These are phyloP conservation scores for Phalacrocorax pelagicus DNA, from an alignment of 2,113 vertebrate species.

Conservation along the genomic window DNA sequence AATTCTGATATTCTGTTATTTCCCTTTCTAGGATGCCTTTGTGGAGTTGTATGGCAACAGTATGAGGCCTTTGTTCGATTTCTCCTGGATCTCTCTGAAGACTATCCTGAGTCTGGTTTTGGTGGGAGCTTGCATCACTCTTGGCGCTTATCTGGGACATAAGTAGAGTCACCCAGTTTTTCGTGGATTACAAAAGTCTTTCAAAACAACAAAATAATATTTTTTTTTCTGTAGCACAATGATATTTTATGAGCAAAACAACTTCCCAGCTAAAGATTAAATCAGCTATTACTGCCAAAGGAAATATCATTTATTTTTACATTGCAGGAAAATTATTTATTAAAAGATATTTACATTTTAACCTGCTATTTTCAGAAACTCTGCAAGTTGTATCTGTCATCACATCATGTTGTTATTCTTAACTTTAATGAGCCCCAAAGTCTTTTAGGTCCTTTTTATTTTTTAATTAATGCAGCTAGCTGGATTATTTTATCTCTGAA, in stretches of 20 bases:
- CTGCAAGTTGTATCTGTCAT: conserved; percentile 33
- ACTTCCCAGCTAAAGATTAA: conserved; percentile 74
- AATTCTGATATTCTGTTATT: conserved; percentile 17
- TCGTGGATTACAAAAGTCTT: conserved; percentile 68
- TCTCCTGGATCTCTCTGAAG: conserved; percentile 95
- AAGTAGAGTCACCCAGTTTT: conserved; percentile 81
- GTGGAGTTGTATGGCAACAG: conserved; percentile 92
- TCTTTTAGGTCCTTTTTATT: not conserved
- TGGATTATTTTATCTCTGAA: conserved; percentile 42
- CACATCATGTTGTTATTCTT: conserved; percentile 12
- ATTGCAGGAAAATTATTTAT: conserved; percentile 82
- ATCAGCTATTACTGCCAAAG: conserved; percentile 88
- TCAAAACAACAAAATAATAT: conserved; percentile 64
- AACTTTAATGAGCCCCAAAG: conserved; percentile 52
- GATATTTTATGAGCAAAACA: conserved; percentile 67
- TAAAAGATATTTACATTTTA: conserved; percentile 77
- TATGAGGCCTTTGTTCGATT: conserved; percentile 85
- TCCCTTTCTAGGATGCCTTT: conserved; percentile 87
- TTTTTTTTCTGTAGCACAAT: conserved; percentile 61
- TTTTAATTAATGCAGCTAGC: conserved; percentile 34
- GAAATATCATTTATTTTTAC: conserved; percentile 84
- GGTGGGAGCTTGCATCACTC: conserved; percentile 93
- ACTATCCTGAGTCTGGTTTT: conserved; percentile 92
- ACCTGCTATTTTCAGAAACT: conserved; percentile 71
- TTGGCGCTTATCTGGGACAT: conserved; percentile 94